Evolutionary conservation across 2,797 vertebrate species (phyloP), one percentile per base, ranked within the genome.

Genomic region (Chanos chanos): DNA sequence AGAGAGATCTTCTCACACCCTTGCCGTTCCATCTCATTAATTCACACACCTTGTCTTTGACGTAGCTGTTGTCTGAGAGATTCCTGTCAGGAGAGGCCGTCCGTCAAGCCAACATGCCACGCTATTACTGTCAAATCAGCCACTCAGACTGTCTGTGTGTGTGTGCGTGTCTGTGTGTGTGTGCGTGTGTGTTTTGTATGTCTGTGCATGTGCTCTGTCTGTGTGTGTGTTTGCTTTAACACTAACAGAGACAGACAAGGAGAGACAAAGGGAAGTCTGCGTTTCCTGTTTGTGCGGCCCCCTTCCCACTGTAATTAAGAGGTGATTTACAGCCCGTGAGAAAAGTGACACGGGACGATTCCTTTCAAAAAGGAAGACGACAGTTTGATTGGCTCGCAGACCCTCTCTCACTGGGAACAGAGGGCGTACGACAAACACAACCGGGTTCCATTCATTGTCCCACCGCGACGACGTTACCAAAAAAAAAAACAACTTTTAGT

Each of bases 21-120:
- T 80, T 71, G 70, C 68, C 71, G 85, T 86, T 84, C 83, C 83
- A 75, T 87, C 85, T 88, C 85, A 86, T 90, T 91, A 89, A 85
- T 86, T 73, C 84, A 83, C 86, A 88, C 86, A 87, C 89, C 86
- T 88, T 87, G 74, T 76, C 76, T 84, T 80, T 87, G 83, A 87
- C 81, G 77, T 87, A 88, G 83, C 84, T 86, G 79, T 80, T 87
- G 76, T 80, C 80, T 82, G 77, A 66, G 79, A 77, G 71, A n/a
- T 72, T 73, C 76, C 83, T 89, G 86, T 87, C 88, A 89, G 77
- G 72, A 8, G 60, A 72, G 79, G 83, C 82, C 79, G 79, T 88
- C 89, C 80, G 80, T 87, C 85, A 84, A 77, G 68, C 79, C 73
- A 57, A n/a, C n/a, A 81, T 81, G 74, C 72, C 78, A 83, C 84